Conservation (phyloP, 1,140 invertebrate genomes). For the Oscheius sp. region DNA sequence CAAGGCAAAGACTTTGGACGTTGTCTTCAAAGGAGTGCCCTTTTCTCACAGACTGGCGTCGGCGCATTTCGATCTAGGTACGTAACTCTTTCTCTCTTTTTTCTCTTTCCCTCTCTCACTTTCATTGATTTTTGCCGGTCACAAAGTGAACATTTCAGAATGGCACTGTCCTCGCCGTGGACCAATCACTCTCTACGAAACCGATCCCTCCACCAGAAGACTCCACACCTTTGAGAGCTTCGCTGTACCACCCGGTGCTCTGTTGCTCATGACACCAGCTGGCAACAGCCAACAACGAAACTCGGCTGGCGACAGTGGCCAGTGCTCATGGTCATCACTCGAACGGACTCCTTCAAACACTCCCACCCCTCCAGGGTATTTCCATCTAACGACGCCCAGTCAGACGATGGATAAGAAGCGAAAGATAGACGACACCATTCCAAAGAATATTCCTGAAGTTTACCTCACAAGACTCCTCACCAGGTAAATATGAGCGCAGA, state of each 20-base stretch:
- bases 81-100: slow-evolving; percentile 34
- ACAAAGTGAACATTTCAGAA: slow-evolving; percentile 67
- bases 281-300: slow-evolving; percentile 9
- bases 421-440: slow-evolving; percentile 79
- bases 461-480: slow-evolving; percentile 85
- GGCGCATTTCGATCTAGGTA: slow-evolving; percentile 81
- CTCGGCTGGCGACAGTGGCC: slow-evolving; percentile 49
- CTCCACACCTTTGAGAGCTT: slow-evolving; percentile 1
- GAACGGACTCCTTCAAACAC: slow-evolving; percentile 69
- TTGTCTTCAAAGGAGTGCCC: slow-evolving; percentile 93
- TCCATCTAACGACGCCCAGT: slow-evolving; percentile 62
- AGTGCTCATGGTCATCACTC: slow-evolving; percentile 68
- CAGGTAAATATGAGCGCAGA: slow-evolving; percentile 68
- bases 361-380: slow-evolving; percentile 69
- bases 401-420: slow-evolving; percentile 49
- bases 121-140: too few species aligned
- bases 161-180: slow-evolving; percentile 87
- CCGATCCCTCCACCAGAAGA: not conserved
- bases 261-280: not conserved
- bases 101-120: not conserved
- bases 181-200: slow-evolving; percentile 68
- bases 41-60: slow-evolving; percentile 85
- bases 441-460: slow-evolving; percentile 78
- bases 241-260: not conserved
- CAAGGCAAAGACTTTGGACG: slow-evolving; percentile 93